Evolutionary conservation across 2,888 invertebrate species (phyloP).

Genomic region (Empis livida): DNA sequence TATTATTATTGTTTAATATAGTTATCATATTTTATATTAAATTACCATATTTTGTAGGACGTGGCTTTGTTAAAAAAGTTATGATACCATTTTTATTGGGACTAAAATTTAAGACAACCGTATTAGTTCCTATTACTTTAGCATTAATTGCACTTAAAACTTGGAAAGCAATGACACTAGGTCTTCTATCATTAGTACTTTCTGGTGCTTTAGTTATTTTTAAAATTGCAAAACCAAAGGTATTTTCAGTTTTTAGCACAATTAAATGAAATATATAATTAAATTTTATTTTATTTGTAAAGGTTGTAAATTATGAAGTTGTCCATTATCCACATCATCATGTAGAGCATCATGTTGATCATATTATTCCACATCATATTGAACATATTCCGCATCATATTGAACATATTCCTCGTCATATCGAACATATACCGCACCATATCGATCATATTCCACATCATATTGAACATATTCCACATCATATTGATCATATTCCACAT

Average conservation of each 20-base stretch:
- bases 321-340: conserved; percentile 67
- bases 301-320: conserved; percentile 71
- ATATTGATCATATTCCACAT: conserved; percentile 29
- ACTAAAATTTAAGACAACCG: conserved; percentile 74
- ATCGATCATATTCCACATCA: conserved; percentile 35
- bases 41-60: conserved; percentile 44
- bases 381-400: conserved; percentile 31
- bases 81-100: conserved; percentile 75
- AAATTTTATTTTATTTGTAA: conserved; percentile 9
- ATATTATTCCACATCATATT: conserved; percentile 28
- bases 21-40: not conserved
- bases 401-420: conserved; percentile 19
- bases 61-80: conserved; percentile 71
- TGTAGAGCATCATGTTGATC: conserved; percentile 34
- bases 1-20: conserved; percentile 7
- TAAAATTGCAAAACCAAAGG: conserved; percentile 77
- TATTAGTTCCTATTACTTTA: conserved; percentile 66
- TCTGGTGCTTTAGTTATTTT: conserved; percentile 78
- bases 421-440: conserved; percentile 29
- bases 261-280: not conserved
- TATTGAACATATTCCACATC: conserved; percentile 20
- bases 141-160: conserved; percentile 76
- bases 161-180: conserved; percentile 79
- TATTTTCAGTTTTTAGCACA: conserved; percentile 17
- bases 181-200: conserved; percentile 68